phyloP scores from a whole-genome alignment of 2,113 vertebrate species.

The Leuciscus idus region DNA sequence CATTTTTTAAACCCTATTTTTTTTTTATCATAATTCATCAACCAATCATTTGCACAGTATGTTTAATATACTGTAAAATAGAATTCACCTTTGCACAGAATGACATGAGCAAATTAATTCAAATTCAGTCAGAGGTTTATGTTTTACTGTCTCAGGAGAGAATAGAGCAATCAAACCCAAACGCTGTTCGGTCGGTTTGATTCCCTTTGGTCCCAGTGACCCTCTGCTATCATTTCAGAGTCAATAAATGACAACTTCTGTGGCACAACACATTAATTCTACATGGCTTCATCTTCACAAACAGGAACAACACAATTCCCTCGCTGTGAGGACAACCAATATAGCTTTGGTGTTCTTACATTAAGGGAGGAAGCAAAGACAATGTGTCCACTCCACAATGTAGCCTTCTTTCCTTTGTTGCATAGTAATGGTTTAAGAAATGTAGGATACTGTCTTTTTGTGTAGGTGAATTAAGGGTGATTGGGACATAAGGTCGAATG shows the following conservation, averaged over 20 bases:
- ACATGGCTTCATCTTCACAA: constrained; percentile 60
- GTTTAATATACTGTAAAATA: neutral
- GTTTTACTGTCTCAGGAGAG: neutral
- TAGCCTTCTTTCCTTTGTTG: neutral
- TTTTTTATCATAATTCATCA: neutral
- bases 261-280: constrained; percentile 72
- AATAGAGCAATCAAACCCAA: neutral
- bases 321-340: neutral
- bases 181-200: neutral
- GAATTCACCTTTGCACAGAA: neutral
- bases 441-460: neutral
- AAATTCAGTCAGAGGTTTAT: neutral
- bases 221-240: constrained; percentile 66
- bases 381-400: neutral
- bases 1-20: neutral
- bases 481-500: no score
- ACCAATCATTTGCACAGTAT: neutral
- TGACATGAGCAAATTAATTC: neutral
- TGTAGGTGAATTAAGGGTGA: no score
- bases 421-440: neutral
- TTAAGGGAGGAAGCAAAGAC: neutral
- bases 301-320: constrained; percentile 13
- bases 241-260: constrained; percentile 68
- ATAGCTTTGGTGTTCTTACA: neutral
- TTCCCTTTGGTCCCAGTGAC: neutral